Evolutionary conservation across 2,888 invertebrate species (phyloP), one percentile per base, ranked within the genome.

Genomic region (Mystacides longicornis): DNA sequence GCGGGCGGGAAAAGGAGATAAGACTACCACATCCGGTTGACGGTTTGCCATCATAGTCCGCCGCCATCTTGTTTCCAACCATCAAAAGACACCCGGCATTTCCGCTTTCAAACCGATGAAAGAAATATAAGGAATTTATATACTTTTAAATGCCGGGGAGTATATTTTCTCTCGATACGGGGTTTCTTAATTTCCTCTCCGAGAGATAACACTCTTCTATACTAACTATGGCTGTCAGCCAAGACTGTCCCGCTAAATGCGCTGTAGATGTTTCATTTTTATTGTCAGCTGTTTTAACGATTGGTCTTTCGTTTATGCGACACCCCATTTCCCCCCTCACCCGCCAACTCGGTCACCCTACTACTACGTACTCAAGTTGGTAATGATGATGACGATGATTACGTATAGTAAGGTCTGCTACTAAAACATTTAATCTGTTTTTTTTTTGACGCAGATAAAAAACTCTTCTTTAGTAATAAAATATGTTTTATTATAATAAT

Each of bases 101-200:
- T 31, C 37, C 49, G 52, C 49, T 51, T 52, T 37, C 52, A 42
- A 9, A 31, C 53, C 56, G 49, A 49, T 46, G 52, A 49, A 52
- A 53, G 56, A 56, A 56, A 56, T 56, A 57, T 43, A 57, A 54
- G 45, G 58, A 60, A 60, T 60, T 60, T 60, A 60, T 58, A 56
- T 58, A 57, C 58, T 60, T 58, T 60, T 58, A 60, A 60, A 53
- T 57, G 53, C 54, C 55, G 48, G 37, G n/a, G 16, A 37, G 14
- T 37, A 37, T 37, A 14, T 37, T n/a, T 37, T 37, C 37, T 27
- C 27, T 27, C 37, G 14, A 37, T 37, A 37, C 37, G n/a, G 14
- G 16, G 16, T 3, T 7, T 37, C 37, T 37, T 37, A 37, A 37
- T 37, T 37, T 37, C 37, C 37, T 37, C 37, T 27, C 27, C 16